Conservation (phyloP, 1,140 invertebrate species). For the Drosophila ohnishii region DNA sequence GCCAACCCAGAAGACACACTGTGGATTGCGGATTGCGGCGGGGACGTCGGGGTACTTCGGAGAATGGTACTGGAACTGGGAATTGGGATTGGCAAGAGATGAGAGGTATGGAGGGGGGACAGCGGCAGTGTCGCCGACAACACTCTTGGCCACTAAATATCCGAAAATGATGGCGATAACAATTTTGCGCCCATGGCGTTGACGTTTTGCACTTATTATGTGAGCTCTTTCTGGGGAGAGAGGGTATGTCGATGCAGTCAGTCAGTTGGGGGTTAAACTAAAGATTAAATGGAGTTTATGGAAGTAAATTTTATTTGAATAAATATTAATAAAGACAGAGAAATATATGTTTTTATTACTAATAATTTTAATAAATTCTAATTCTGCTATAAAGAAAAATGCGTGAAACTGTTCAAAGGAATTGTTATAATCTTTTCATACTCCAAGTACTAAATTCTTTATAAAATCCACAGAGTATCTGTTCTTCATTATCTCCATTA, state of each 20-base stretch:
- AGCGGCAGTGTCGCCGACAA: constrained; percentile 45
- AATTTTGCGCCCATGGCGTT: constrained; percentile 78
- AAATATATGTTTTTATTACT: background rate
- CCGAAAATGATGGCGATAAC: constrained; percentile 75
- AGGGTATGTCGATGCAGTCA: constrained; percentile 5
- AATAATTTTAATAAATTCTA: too few relatives aligned
- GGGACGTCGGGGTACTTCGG: background rate
- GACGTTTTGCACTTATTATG: constrained; percentile 77
- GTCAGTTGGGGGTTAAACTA: background rate
- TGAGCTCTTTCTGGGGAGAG: constrained; percentile 5
- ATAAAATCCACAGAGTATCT: constrained; percentile 3
- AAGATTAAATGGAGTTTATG: background rate
- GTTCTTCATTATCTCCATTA: background rate
- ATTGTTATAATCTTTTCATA: background rate
- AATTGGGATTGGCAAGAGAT: constrained; percentile 8
- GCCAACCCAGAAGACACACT: constrained; percentile 25
- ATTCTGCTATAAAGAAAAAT: background rate
- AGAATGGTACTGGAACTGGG: constrained; percentile 11
- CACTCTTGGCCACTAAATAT: constrained; percentile 56
- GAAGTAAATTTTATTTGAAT: background rate
- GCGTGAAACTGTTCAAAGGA: background rate
- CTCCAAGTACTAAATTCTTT: background rate
- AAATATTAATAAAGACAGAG: background rate
- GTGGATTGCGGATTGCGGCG: background rate
- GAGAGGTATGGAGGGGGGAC: background rate